phyloP scores from a whole-genome alignment of 2,888 invertebrate species.

The Scaptomyza cyrtandrae region DNA sequence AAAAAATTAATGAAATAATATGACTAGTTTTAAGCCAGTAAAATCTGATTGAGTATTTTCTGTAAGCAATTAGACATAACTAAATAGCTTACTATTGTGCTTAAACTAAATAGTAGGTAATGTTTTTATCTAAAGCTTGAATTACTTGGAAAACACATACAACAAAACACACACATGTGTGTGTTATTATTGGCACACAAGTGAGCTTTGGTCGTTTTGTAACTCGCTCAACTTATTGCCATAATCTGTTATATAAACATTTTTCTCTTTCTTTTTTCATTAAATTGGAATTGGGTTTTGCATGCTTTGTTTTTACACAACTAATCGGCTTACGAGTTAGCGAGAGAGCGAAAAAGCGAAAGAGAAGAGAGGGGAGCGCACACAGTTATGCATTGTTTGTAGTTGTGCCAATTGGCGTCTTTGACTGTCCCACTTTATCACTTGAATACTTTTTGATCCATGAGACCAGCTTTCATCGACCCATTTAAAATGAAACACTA shows the following conservation, averaged over 20 bases:
- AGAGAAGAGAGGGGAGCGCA: not conserved
- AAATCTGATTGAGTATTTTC: too few relatives aligned
- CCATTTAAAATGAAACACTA: not conserved
- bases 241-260: slow-evolving; percentile 67
- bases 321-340: slow-evolving; percentile 60
- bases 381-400: slow-evolving; percentile 21
- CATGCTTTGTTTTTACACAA: slow-evolving; percentile 63
- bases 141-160: not conserved
- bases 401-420: slow-evolving; percentile 46
- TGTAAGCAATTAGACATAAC: too few relatives aligned
- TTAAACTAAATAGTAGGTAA: too few relatives aligned
- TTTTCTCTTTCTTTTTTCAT: slow-evolving; percentile 8
- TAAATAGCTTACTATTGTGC: too few relatives aligned
- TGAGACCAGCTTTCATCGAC: not conserved
- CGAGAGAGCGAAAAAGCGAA: not conserved
- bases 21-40: too few relatives aligned
- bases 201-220: slow-evolving; percentile 53
- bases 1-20: too few relatives aligned
- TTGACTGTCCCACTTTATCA: slow-evolving; percentile 41
- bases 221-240: slow-evolving; percentile 69
- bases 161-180: not conserved
- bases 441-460: slow-evolving; percentile 48
- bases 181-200: not conserved
- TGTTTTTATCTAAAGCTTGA: not conserved
- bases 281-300: slow-evolving; percentile 25